These are phyloP conservation scores for Acanthiza pusilla DNA, from an alignment of 2,797 vertebrate species.

Conservation along the genomic window DNA sequence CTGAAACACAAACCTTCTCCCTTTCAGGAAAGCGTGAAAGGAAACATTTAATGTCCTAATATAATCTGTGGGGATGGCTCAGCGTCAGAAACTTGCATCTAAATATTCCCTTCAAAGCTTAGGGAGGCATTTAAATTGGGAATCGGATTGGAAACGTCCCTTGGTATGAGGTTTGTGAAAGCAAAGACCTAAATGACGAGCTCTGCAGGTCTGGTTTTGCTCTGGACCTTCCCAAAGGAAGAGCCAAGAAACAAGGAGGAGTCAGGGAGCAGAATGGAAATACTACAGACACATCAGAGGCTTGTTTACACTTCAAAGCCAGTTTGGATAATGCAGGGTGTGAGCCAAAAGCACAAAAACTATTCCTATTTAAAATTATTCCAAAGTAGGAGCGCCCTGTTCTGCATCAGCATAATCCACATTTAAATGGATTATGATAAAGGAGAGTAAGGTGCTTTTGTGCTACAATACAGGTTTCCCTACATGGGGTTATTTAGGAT, in stretches of 20 bases:
- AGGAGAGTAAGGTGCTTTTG: constrained; percentile 30
- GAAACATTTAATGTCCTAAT: not conserved
- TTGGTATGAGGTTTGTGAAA: not conserved
- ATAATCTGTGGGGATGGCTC: not conserved
- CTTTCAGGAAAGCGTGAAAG: not conserved
- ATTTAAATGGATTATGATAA: constrained; percentile 22
- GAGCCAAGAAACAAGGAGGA: not conserved
- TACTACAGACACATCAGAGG: constrained; percentile 12
- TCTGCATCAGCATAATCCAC: constrained; percentile 30
- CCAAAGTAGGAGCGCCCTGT: constrained; percentile 18
- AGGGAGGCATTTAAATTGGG: not conserved
- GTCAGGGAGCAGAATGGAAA: constrained; percentile 13
- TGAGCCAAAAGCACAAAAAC: constrained; percentile 32
- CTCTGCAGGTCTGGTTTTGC: constrained; percentile 31
- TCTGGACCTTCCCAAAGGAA: constrained; percentile 36
- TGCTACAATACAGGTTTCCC: constrained; percentile 37
- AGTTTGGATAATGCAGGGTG: constrained; percentile 24
- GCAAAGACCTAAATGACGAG: not conserved
- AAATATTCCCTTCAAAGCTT: not conserved
- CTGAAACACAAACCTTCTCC: not conserved
- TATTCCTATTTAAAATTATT: constrained; percentile 17
- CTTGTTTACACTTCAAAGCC: constrained; percentile 61
- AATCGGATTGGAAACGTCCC: not conserved
- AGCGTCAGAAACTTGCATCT: not conserved
- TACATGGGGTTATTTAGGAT: not conserved